Base-by-base conservation (phyloP, 2,113 vertebrate genomes). In the Talpa occidentalis region DNA sequence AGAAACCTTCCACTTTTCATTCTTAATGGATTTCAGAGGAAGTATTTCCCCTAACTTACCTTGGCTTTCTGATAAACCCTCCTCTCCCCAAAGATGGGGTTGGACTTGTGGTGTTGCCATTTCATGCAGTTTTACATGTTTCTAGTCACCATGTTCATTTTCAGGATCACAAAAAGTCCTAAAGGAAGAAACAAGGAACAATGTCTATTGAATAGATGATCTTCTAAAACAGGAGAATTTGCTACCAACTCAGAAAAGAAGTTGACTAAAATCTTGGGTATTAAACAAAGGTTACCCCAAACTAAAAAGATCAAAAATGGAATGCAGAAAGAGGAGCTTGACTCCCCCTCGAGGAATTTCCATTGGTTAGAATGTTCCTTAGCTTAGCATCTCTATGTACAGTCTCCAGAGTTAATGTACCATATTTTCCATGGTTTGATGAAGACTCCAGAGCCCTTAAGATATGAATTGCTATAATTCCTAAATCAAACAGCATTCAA, bases 381-480 rank as follows among this genome's bases (percentile, higher is more conserved):
- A 62, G 67, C 87, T 94, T 81, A 92, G 74, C 90, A 84, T 83
- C 70, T 85, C 83, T 62, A 37, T 69, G 84, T 82, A 42, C 47
- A 76, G 87, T 88, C 96, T 78, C 95, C 87, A 92, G 88, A 97
- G 80, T 93, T 96, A 96, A 96, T 92, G 67, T 62, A 37, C 77
- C 94, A 72, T 92, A 87, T 97, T 97, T 97, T 94, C 90, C 88
- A 90, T 88, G 84, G 94, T 95, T 96, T 95, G 93, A 97, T 96
- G 94, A 97, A 97, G 96, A 90, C 95, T 96, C 90, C 88, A 92
- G 91, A 76, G 90, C 94, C 96, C 96, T 96, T 95, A 92, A 95
- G 95, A 97, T 86, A 97, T 97, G 94, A 97, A 97, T 97, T 97
- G 97, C 96, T 97, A 21, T 97, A 97, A 97, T 97, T 97, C 97